These are phyloP conservation scores for Pimephales promelas DNA, from an alignment of 2,113 vertebrate genomes.

Conservation along the genomic window DNA sequence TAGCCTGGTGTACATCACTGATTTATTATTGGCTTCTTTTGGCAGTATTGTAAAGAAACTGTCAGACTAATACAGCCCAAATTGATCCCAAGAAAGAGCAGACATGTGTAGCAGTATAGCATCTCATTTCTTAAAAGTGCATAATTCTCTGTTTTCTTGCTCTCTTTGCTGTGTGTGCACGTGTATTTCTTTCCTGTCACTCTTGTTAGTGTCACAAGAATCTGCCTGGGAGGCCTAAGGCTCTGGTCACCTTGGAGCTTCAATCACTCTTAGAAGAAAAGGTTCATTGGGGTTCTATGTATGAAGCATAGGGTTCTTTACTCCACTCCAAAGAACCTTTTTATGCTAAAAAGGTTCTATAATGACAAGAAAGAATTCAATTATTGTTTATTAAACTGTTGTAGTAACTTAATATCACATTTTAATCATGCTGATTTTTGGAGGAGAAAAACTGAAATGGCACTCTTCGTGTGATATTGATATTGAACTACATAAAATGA, in stretches of 20 bases:
- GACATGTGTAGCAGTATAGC: neutral
- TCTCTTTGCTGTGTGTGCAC: neutral
- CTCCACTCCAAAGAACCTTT: no score
- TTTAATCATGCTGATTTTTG: no score
- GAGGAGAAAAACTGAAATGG: no score
- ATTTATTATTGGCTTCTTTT: slow-evolving; percentile 31
- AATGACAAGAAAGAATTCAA: no score
- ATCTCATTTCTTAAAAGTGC: slow-evolving; percentile 10
- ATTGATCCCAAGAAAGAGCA: slow-evolving; percentile 33
- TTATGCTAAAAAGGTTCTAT: no score
- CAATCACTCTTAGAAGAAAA: no score
- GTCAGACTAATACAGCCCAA: slow-evolving; percentile 25
- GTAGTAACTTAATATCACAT: no score
- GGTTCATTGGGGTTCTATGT: no score
- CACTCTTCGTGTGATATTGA: no score
- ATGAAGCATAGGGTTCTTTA: no score
- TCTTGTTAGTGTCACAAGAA: slow-evolving; percentile 34
- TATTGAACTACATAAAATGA: no score
- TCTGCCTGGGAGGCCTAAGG: slow-evolving; percentile 15
- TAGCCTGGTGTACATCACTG: slow-evolving; percentile 26
- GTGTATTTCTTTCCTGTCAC: slow-evolving; percentile 5
- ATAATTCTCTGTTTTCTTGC: slow-evolving; percentile 2
- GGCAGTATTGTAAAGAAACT: slow-evolving; percentile 40
- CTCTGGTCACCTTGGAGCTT: slow-evolving; percentile 3
- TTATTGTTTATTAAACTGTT: no score